Percentiles rank a stretch among this genome's conserved stretches.
phyloP scores from a whole-genome alignment of 2,797 vertebrate species.

The Parauchenoglanis ngamensis region DNA sequence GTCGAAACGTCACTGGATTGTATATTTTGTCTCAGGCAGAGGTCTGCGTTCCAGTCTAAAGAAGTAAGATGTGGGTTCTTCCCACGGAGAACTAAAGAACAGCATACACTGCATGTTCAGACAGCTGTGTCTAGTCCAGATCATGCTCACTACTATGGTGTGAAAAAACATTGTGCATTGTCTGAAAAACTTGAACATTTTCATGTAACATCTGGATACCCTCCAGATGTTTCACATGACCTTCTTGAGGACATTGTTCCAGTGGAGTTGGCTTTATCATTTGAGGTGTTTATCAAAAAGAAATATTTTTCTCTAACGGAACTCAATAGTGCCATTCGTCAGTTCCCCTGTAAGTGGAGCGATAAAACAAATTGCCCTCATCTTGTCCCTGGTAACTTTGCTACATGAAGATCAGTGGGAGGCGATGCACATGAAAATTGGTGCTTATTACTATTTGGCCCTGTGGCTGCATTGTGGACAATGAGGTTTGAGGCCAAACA shows the following conservation, averaged over 20 bases:
- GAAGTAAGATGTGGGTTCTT: slow-evolving; percentile 17
- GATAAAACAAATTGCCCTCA: not conserved
- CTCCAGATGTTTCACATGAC: slow-evolving; percentile 42
- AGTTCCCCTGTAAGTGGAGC: not conserved
- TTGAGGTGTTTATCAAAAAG: slow-evolving; percentile 22
- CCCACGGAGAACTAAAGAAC: slow-evolving; percentile 6
- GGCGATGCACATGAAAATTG: slow-evolving; percentile 24
- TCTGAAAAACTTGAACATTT: slow-evolving; percentile 16
- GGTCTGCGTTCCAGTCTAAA: not conserved
- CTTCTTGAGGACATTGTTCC: slow-evolving; percentile 49
- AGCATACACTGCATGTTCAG: not conserved
- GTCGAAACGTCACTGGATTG: slow-evolving; percentile 27
- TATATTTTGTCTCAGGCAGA: slow-evolving; percentile 18
- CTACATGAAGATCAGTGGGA: not conserved
- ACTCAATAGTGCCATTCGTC: not conserved
- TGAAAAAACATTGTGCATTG: slow-evolving; percentile 39
- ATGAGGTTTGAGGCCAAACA: slow-evolving; percentile 20
- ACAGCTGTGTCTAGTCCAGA: slow-evolving; percentile 1
- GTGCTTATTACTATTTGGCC: not conserved
- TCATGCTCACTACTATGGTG: slow-evolving; percentile 18
- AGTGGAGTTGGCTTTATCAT: slow-evolving; percentile 44
- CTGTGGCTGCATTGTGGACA: not conserved
- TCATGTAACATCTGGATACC: slow-evolving; percentile 39
- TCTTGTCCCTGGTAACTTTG: not conserved
- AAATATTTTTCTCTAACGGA: no score